Base-by-base conservation (phyloP, 2,113 vertebrate species). In the Ondatra zibethicus region DNA sequence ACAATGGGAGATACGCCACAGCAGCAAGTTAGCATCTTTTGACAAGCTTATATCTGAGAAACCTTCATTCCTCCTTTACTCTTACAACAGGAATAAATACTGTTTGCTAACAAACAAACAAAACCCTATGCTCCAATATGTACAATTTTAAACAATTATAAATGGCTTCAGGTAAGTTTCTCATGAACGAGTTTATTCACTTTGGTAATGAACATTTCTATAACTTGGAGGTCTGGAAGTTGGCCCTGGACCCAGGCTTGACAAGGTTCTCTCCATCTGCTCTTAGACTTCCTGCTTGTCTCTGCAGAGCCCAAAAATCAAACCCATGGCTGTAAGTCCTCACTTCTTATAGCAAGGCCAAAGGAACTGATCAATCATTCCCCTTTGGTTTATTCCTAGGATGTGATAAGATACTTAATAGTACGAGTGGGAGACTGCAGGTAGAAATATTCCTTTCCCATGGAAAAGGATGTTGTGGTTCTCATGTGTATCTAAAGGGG, bases 201-300 rank as follows among this genome's bases (percentile, higher is more conserved):
- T 97, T 96, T 88, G 36, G 9, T 77, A 68, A 81, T 89, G 65
- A 93, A 93, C 23, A n/a, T 29, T 76, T 94, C 89, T 93, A 13
- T 77, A 77, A 89, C 85, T 65, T 65, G 10, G 42, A 16, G 70
- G 19, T 58, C 23, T 63, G n/a, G 25, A 78, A 50, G 21, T 73
- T 93, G 86, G 14, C 50, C 36, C 77, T 85, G 31, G 70, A 91
- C 47, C 31, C 76, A 92, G 68, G 87, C 63, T 25, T 19, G 8
- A 88, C 16, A 14, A 90, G 63, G 5, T 12, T 76, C 25, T 70
- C 19, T 86, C 31, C 70, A 16, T 93, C 58, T 75, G 63, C 47
- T 92, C 80, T 47, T 88, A 70, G 68, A 94, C 92, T 90, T 76
- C n/a, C 36, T 90, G 47, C 16, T 70, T 96, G n/a, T 92, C 52